phyloP scores from a whole-genome alignment of 2,113 vertebrate genomes.

The Ia io region DNA sequence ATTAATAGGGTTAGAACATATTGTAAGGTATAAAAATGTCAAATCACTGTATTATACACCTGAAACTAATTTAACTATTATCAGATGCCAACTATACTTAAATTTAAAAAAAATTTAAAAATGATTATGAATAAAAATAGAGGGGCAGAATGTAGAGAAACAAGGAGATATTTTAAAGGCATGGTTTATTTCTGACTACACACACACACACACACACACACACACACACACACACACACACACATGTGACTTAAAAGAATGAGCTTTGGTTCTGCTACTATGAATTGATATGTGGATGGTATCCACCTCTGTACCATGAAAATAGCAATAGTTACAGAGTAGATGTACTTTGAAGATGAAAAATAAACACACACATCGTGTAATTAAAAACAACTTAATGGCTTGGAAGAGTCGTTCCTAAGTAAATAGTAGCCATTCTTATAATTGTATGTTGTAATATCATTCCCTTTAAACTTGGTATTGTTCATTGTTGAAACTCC shows the following conservation, averaged over 20 bases:
- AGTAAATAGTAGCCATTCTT: neutral
- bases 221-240: neutral
- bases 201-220: neutral
- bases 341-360: neutral
- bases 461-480: neutral
- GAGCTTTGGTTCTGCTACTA: neutral
- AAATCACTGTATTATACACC: neutral
- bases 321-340: neutral
- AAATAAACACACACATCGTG: neutral
- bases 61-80: neutral
- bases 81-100: neutral
- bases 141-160: neutral
- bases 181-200: neutral
- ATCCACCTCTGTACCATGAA: neutral
- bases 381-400: neutral
- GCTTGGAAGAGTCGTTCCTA: neutral
- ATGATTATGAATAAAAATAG: neutral
- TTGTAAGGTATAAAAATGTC: neutral
- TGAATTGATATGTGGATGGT: neutral
- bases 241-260: neutral
- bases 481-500: neutral
- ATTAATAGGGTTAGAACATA: neutral
- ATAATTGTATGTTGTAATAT: neutral
- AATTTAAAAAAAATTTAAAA: neutral
- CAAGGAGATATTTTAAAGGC: neutral